These are phyloP conservation scores for Corythornis leucogaster DNA, from an alignment of 2,797 vertebrate species.

Conservation along the genomic window DNA sequence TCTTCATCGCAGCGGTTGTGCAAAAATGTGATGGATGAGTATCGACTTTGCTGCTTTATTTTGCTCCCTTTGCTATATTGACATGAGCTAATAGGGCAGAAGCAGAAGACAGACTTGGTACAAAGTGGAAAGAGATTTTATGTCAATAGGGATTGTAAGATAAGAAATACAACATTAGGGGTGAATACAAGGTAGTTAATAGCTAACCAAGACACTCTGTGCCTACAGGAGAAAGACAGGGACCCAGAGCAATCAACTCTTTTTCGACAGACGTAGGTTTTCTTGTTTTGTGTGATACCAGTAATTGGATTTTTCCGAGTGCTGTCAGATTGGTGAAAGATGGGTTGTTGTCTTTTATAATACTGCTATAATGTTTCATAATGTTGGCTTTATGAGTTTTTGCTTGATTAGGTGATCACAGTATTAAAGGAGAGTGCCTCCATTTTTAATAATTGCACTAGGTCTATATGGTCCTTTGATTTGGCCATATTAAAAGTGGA, in stretches of 20 bases:
- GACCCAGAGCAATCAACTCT: neutral
- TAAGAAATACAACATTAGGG: conserved; percentile 42
- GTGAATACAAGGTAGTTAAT: conserved; percentile 25
- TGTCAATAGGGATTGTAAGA: conserved; percentile 62
- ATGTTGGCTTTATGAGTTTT: neutral
- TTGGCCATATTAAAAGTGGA: neutral
- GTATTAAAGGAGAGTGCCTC: neutral
- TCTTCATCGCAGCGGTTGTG: neutral
- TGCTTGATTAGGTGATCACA: neutral
- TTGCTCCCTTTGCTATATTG: conserved; percentile 56
- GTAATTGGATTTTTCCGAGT: neutral
- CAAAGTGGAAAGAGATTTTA: conserved; percentile 58
- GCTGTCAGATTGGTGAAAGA: neutral
- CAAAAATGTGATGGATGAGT: neutral
- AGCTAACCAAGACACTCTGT: neutral
- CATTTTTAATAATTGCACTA: neutral
- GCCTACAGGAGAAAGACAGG: neutral
- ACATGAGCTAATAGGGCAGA: conserved; percentile 67
- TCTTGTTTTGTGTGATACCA: neutral
- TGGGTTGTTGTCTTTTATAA: neutral
- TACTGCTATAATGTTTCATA: neutral
- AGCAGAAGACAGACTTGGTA: conserved; percentile 34
- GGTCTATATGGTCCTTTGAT: neutral
- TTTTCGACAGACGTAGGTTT: neutral
- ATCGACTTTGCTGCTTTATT: conserved; percentile 43